phyloP scores from a whole-genome alignment of 2,113 vertebrate genomes.

The Rhinopomastus cyanomelas region DNA sequence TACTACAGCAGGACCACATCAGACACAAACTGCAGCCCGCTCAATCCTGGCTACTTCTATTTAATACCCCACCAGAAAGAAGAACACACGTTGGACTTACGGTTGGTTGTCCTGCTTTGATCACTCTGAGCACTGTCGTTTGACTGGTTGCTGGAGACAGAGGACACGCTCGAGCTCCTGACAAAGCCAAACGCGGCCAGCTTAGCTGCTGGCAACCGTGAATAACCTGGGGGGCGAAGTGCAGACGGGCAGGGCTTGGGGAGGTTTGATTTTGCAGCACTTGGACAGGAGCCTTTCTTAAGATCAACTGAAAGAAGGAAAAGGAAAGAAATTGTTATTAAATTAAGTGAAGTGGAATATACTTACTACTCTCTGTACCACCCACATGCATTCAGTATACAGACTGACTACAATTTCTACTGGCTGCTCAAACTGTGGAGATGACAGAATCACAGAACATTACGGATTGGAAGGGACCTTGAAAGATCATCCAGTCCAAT shows the following conservation, averaged over 20 bases:
- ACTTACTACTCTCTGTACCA: background rate
- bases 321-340: background rate
- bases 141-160: conserved; percentile 88
- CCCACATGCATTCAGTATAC: background rate
- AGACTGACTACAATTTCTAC: background rate
- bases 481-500: no score
- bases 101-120: conserved; percentile 72
- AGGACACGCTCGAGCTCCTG: conserved; percentile 88
- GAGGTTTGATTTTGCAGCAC: conserved; percentile 78
- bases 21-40: background rate
- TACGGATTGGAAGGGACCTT: no score
- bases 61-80: background rate
- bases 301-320: conserved; percentile 74
- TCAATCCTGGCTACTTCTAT: background rate
- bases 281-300: conserved; percentile 78
- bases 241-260: conserved; percentile 87
- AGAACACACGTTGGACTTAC: conserved; percentile 77
- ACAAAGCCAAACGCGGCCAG: conserved; percentile 86
- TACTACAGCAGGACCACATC: background rate
- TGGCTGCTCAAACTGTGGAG: background rate
- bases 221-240: conserved; percentile 90
- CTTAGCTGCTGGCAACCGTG: conserved; percentile 85
- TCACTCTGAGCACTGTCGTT: conserved; percentile 83
- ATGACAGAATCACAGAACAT: no score
- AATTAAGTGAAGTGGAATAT: background rate